These are phyloP conservation scores for Hymenochirus boettgeri DNA, from an alignment of 2,113 vertebrate species.

Conservation along the genomic window DNA sequence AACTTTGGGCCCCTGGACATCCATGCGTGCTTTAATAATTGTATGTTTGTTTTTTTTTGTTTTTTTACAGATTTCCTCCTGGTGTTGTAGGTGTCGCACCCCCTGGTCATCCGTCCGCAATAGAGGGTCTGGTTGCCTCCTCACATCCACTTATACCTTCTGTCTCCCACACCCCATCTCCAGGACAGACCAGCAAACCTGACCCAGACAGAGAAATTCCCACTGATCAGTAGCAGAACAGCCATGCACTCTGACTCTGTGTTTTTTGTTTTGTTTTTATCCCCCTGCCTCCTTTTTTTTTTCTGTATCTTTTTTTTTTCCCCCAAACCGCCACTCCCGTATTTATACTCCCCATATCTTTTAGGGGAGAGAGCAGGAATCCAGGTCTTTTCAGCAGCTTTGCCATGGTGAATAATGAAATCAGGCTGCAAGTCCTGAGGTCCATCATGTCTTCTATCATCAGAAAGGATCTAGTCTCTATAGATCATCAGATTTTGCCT, in stretches of 20 bases:
- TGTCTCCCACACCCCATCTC: slow-evolving; percentile 81
- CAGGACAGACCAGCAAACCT: slow-evolving; percentile 81
- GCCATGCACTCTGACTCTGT: slow-evolving; percentile 49
- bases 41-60: slow-evolving; percentile 40
- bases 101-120: slow-evolving; percentile 74
- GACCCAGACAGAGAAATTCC: slow-evolving; percentile 92
- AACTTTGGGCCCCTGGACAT: too few species aligned
- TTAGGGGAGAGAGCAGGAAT: slow-evolving; percentile 22
- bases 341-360: slow-evolving; percentile 21
- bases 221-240: slow-evolving; percentile 82
- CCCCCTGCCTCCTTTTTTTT: neutral
- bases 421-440: slow-evolving; percentile 38
- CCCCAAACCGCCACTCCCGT: slow-evolving; percentile 19
- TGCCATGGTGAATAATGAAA: slow-evolving; percentile 21
- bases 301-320: slow-evolving; percentile 27
- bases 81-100: slow-evolving; percentile 79
- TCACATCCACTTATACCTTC: slow-evolving; percentile 66
- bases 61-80: slow-evolving; percentile 74
- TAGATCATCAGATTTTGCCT: slow-evolving; percentile 62
- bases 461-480: slow-evolving; percentile 51
- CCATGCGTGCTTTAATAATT: too few species aligned
- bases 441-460: slow-evolving; percentile 48
- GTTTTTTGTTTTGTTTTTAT: slow-evolving; percentile 21
- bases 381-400: slow-evolving; percentile 34
- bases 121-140: slow-evolving; percentile 79